These are phyloP conservation scores for Vanessa tameamea DNA, from an alignment of 1,140 invertebrate species.

Conservation along the genomic window DNA sequence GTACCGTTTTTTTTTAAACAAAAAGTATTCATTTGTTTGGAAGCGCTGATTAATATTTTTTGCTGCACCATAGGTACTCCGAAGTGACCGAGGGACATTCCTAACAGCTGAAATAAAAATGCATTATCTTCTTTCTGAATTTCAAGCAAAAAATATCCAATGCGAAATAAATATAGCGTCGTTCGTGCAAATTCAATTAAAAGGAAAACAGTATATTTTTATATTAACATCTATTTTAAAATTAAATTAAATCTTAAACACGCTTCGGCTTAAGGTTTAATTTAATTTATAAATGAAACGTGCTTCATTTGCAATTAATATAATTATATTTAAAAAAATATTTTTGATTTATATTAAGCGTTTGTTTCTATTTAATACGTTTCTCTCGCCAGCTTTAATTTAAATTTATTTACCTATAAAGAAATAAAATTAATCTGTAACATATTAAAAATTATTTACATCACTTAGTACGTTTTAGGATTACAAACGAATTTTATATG, in stretches of 20 bases:
- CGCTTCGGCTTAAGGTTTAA: neutral
- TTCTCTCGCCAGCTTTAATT: too few species aligned
- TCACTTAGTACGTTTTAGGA: neutral
- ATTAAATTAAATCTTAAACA: neutral
- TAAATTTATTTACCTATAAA: too few species aligned
- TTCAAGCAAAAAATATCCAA: neutral
- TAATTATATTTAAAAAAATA: neutral
- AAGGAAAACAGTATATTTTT: too few species aligned
- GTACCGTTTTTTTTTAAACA: neutral
- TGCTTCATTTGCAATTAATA: conserved; percentile 1
- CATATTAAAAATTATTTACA: too few species aligned
- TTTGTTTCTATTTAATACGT: too few species aligned
- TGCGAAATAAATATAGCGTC: too few species aligned
- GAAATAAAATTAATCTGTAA: too few species aligned
- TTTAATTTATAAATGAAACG: conserved; percentile 4
- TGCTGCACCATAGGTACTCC: neutral
- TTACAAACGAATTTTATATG: too few species aligned
- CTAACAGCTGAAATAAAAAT: neutral
- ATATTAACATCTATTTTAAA: neutral
- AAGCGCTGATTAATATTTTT: neutral
- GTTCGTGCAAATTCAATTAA: too few species aligned
- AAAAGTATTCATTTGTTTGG: neutral
- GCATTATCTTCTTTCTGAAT: neutral
- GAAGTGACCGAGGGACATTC: neutral
- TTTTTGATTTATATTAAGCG: neutral